phyloP scores from a whole-genome alignment of 2,797 vertebrate species.

The Acanthopagrus latus region DNA sequence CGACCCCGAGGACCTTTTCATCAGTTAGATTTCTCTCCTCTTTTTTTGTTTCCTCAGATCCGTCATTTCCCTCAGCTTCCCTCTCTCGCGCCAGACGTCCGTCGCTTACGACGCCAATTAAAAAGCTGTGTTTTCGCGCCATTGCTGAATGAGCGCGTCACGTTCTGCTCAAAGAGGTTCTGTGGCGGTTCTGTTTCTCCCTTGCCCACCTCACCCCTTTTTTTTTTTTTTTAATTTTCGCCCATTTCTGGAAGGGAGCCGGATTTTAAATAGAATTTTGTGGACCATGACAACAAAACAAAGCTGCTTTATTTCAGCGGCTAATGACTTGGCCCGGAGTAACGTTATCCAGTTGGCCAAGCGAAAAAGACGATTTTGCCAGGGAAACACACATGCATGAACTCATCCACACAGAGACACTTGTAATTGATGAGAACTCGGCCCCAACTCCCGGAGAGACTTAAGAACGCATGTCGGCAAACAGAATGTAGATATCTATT shows the following conservation, averaged over 20 bases:
- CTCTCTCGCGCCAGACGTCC: not conserved
- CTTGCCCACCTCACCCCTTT: constrained; percentile 7
- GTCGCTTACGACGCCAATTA: constrained; percentile 27
- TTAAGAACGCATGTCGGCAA: constrained; percentile 30
- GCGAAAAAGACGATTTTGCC: constrained; percentile 53
- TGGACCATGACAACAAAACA: constrained; percentile 79
- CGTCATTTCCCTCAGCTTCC: not conserved
- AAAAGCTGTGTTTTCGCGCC: constrained; percentile 15
- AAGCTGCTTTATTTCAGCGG: constrained; percentile 79
- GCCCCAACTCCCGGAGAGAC: constrained; percentile 15
- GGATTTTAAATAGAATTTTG: constrained; percentile 76
- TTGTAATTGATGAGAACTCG: constrained; percentile 43
- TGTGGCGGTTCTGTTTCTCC: constrained; percentile 42
- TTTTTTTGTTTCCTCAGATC: not conserved
- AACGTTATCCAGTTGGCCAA: constrained; percentile 57
- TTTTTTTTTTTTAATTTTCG: constrained; percentile 39
- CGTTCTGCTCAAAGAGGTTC: constrained; percentile 49
- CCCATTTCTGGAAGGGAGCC: constrained; percentile 64
- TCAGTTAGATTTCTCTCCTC: constrained; percentile 3
- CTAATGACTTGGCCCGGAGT: constrained; percentile 76
- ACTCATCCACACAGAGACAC: constrained; percentile 59
- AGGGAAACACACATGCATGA: constrained; percentile 64
- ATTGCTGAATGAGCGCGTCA: constrained; percentile 50
- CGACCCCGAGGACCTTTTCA: constrained; percentile 2
- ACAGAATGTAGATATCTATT: constrained; percentile 46